Conservation (phyloP, 64 coral and sea anemone species). For the Orbicella faveolata region DNA sequence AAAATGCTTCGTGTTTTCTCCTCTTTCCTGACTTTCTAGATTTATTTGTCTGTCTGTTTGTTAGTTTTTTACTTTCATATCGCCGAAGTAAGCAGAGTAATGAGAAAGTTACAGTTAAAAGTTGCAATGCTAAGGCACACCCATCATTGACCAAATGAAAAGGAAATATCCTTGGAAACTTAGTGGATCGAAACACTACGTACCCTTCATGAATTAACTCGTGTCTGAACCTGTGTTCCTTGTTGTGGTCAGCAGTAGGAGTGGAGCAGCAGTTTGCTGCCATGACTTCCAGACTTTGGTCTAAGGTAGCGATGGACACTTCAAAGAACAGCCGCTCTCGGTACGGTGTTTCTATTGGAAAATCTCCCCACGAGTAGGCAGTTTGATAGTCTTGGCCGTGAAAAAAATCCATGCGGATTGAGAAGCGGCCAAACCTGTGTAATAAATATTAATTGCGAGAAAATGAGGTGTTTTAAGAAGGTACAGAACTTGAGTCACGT, state of each 20-base stretch:
- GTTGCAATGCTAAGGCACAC: too few relatives aligned
- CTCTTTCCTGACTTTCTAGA: too few relatives aligned
- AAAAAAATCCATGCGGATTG: slow-evolving; percentile 65
- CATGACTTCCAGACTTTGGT: slow-evolving; percentile 49
- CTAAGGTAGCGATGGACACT: slow-evolving; percentile 59
- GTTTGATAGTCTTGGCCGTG: slow-evolving; percentile 40
- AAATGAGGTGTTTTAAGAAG: neutral
- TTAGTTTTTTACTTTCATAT: too few relatives aligned
- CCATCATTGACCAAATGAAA: too few relatives aligned
- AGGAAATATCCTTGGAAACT: too few relatives aligned
- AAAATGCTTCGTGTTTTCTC: too few relatives aligned
- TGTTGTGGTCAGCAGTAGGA: slow-evolving; percentile 59
- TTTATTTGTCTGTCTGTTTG: too few relatives aligned
- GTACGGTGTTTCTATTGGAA: slow-evolving; percentile 48
- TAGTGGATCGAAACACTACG: neutral
- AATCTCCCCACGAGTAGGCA: slow-evolving; percentile 51
- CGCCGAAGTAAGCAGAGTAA: too few relatives aligned
- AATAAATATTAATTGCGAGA: neutral
- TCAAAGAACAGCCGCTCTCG: slow-evolving; percentile 57
- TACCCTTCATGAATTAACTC: slow-evolving; percentile 64
- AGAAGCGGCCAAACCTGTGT: slow-evolving; percentile 58
- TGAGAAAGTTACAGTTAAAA: too few relatives aligned
- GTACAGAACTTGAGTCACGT: too few relatives aligned
- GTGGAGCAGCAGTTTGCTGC: slow-evolving; percentile 63
- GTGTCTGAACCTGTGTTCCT: slow-evolving; percentile 54